phyloP scores from a whole-genome alignment of 2,888 invertebrate genomes.

The Trichacis sp. region DNA sequence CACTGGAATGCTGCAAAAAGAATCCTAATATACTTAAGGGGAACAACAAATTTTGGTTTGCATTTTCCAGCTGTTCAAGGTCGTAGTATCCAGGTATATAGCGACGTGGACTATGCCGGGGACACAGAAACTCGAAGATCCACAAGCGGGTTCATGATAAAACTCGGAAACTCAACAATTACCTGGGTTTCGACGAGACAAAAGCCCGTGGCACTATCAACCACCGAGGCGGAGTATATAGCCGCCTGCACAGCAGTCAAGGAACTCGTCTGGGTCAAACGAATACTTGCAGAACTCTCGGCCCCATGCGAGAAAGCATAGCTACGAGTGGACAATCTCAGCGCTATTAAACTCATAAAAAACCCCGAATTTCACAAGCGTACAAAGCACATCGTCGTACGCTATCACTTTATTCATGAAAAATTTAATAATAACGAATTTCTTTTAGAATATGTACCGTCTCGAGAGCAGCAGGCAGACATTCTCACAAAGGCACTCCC shows the following conservation, averaged over 20 bases:
- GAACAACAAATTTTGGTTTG: constrained; percentile 46
- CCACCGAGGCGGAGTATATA: constrained; percentile 52
- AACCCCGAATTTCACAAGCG: constrained; percentile 55
- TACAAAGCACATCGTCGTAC: constrained; percentile 51
- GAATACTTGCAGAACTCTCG: constrained; percentile 44
- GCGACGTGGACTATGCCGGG: constrained; percentile 60
- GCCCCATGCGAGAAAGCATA: constrained; percentile 41
- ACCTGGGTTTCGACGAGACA: constrained; percentile 44
- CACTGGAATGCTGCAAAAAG: constrained; percentile 50
- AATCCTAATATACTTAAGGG: constrained; percentile 52
- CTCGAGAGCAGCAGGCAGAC: constrained; percentile 48
- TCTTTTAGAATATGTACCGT: constrained; percentile 43
- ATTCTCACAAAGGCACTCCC: constrained; percentile 48
- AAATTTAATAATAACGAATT: constrained; percentile 41
- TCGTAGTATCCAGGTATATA: constrained; percentile 24
- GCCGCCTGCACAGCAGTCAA: constrained; percentile 53
- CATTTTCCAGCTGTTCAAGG: constrained; percentile 28
- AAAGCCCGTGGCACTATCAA: constrained; percentile 45
- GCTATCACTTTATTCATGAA: constrained; percentile 52
- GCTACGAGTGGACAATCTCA: constrained; percentile 51
- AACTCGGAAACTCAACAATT: constrained; percentile 47
- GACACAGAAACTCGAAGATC: constrained; percentile 51
- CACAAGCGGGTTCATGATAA: constrained; percentile 47
- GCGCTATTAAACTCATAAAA: constrained; percentile 50
- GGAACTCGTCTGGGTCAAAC: constrained; percentile 54